Evolutionary conservation across 2,113 vertebrate species (phyloP), one percentile per base, ranked within the genome.

Genomic region (Grus americana): DNA sequence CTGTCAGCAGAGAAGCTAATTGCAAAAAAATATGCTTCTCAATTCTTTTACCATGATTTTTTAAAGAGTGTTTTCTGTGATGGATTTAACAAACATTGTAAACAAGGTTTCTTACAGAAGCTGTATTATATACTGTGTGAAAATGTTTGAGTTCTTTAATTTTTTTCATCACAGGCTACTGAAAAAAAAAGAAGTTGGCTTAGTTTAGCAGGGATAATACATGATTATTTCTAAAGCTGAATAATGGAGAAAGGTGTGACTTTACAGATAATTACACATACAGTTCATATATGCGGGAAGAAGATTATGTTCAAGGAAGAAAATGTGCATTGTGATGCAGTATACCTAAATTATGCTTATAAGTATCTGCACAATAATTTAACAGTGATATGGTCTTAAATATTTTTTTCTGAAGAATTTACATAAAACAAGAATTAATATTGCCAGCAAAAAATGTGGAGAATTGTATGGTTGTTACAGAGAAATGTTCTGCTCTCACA

Each of bases 351-450:
- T 92, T 91, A 79, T 59, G 58, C 46, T 72, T 90, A 5, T 46
- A 74, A 95, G n/a, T 72, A 76, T 50, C 57, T 75, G 40, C 36
- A 82, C 65, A 65, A 55, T 96, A 93, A 94, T 90, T 95, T 87
- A 86, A 52, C 34, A 71, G 34, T 74, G 11, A 27, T 59, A 11
- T 17, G 40, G 12, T 79, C 49, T 88, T 86, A 80, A 95, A 95
- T 92, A 93, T 81, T 79, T n/a, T 70, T 86, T 79, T 93, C 57
- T 90, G 88, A 94, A 94, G 54, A 96, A 91, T 91, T 90, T 90
- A 29, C 81, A 79, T 96, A 88, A 90, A 93, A 34, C 21, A 58
- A 81, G 76, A 81, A 90, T 65, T 82, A 96, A 86, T 38, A 63
- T 62, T 27, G 73, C 29, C 21, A 74, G 57, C 5, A 61, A 65